phyloP scores from a whole-genome alignment of 2,888 invertebrate species.

The Dasypolia templi region DNA sequence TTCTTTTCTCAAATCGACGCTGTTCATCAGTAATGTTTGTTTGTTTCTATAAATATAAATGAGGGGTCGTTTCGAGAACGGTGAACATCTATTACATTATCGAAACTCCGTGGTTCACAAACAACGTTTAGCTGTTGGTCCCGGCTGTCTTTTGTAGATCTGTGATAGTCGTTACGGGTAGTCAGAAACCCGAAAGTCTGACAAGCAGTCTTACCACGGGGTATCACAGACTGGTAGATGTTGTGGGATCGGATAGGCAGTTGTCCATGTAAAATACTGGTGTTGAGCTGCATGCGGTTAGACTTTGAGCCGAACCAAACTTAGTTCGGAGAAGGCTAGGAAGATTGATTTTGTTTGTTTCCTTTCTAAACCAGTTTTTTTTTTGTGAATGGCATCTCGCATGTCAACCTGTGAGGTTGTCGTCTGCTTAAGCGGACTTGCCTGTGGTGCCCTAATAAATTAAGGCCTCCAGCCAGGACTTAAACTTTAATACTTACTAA shows the following conservation, averaged over 20 bases:
- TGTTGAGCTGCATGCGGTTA: not conserved
- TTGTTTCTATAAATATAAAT: conserved; percentile 1
- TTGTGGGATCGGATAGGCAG: too few relatives aligned
- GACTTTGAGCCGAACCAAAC: not conserved
- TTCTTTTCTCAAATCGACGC: not conserved
- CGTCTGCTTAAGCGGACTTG: too few relatives aligned
- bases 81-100: not conserved
- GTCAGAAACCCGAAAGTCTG: not conserved
- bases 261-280: too few relatives aligned
- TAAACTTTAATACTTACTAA: too few relatives aligned
- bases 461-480: too few relatives aligned
- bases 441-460: too few relatives aligned
- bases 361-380: conserved; percentile 4
- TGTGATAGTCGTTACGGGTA: not conserved
- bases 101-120: not conserved
- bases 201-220: not conserved
- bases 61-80: not conserved
- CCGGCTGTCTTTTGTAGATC: not conserved
- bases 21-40: not conserved
- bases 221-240: too few relatives aligned
- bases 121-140: not conserved
- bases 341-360: not conserved
- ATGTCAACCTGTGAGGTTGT: too few relatives aligned
- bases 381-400: too few relatives aligned
- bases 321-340: not conserved